Conservation (phyloP, 1,140 invertebrate species). For the Cyphomyrmex costatus region DNA sequence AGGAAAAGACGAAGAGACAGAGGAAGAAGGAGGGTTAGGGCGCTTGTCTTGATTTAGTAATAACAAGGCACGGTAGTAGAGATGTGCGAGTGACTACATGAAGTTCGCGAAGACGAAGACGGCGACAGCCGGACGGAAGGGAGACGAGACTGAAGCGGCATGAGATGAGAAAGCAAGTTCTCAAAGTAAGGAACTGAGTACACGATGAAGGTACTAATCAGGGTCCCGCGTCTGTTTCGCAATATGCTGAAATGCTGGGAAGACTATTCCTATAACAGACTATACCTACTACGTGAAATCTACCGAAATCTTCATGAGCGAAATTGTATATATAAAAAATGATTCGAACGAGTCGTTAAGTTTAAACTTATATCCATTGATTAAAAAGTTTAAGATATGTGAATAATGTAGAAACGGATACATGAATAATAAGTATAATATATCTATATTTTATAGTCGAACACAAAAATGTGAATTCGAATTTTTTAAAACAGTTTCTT, state of each 20-base stretch:
- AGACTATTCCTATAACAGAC: conserved; percentile 8
- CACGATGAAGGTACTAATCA: conserved; percentile 64
- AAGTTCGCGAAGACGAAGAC: conserved; percentile 40
- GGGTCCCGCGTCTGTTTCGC: conserved; percentile 46
- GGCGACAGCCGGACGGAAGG: conserved; percentile 26
- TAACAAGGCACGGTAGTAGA: conserved; percentile 65
- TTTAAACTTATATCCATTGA: conserved; percentile 8
- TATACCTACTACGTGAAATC: conserved; percentile 19
- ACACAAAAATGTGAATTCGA: not conserved
- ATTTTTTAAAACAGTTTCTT: not conserved
- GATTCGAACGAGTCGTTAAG: not conserved
- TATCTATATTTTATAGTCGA: not conserved
- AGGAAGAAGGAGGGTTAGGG: conserved; percentile 3
- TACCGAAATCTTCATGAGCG: conserved; percentile 47
- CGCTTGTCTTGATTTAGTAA: conserved; percentile 77
- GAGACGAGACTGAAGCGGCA: conserved; percentile 19
- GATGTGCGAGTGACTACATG: conserved; percentile 58
- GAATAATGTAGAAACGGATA: not conserved
- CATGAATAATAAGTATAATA: too few relatives aligned
- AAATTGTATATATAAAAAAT: conserved; percentile 3
- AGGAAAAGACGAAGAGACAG: conserved; percentile 49
- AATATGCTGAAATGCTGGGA: conserved; percentile 30
- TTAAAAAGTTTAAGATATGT: not conserved
- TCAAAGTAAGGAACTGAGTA: conserved; percentile 60
- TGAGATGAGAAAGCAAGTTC: conserved; percentile 64